A percentile compares a stretch with the other conserved stretches of the same genome.
Evolutionary conservation across 1,140 invertebrate genomes (phyloP).

Genomic region (Polypedilum vanderplanki): DNA sequence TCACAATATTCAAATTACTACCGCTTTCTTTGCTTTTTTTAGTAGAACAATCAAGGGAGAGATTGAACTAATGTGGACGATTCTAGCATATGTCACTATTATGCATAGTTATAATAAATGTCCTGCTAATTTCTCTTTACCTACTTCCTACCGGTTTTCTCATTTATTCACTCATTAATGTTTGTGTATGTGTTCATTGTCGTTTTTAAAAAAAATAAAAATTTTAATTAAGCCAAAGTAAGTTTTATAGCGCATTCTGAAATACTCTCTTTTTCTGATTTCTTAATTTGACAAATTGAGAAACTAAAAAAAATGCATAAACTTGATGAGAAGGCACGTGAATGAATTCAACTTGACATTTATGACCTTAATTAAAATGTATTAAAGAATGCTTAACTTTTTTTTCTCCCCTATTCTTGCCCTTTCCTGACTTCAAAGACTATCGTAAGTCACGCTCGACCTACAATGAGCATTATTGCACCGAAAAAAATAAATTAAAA

Average conservation of each 20-base stretch:
- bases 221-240: no score
- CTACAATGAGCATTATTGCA: background rate
- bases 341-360: constrained; percentile 23
- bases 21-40: background rate
- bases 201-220: background rate
- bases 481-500: background rate
- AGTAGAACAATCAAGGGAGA: background rate
- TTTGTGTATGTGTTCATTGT: background rate
- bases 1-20: constrained; percentile 27
- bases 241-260: no score
- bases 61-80: background rate
- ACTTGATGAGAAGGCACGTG: background rate
- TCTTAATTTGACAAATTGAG: background rate
- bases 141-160: background rate
- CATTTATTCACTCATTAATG: background rate
- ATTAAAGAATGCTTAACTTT: constrained; percentile 5
- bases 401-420: background rate
- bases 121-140: background rate
- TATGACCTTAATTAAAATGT: constrained; percentile 28
- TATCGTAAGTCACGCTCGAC: background rate
- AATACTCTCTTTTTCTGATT: background rate
- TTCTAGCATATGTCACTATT: background rate
- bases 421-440: background rate
- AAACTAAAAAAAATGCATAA: background rate
- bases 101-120: background rate